A percentile compares a stretch with the other conserved stretches of the same genome.
phyloP scores from a whole-genome alignment of 1,140 invertebrate genomes.

The Himalopsyche phryganea region DNA sequence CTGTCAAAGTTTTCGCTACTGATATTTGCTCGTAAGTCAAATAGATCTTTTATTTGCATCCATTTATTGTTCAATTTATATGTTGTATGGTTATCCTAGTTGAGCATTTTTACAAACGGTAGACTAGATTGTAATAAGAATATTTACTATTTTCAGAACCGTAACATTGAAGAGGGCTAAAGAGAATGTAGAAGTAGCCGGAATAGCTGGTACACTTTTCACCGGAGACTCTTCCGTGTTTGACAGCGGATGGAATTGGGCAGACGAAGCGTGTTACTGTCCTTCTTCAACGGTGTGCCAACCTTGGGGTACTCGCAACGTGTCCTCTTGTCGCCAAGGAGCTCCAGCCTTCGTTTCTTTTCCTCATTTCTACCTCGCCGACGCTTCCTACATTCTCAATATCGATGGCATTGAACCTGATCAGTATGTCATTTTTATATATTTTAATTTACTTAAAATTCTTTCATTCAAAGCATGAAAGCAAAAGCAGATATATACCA shows the following conservation, averaged over 20 bases:
- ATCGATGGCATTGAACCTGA: constrained; percentile 52
- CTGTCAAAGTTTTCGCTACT: constrained; percentile 62
- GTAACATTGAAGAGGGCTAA: constrained; percentile 16
- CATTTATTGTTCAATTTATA: too few species aligned
- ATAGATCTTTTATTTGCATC: neutral
- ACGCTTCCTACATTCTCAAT: constrained; percentile 54
- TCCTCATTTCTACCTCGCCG: constrained; percentile 75
- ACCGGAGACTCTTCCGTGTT: constrained; percentile 20
- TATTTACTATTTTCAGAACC: constrained; percentile 21
- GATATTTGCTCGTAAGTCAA: constrained; percentile 62
- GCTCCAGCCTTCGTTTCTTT: constrained; percentile 72
- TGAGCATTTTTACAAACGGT: too few species aligned
- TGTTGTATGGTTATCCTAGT: too few species aligned
- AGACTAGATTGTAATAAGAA: too few species aligned
- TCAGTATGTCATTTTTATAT: constrained; percentile 26
- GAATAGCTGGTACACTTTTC: constrained; percentile 24
- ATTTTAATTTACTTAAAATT: neutral
- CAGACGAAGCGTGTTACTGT: constrained; percentile 52
- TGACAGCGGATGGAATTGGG: constrained; percentile 27
- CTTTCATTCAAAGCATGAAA: neutral
- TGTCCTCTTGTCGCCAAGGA: constrained; percentile 59
- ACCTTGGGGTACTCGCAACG: constrained; percentile 54
- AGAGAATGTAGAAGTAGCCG: constrained; percentile 11
- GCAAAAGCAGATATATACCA: neutral
- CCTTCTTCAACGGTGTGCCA: constrained; percentile 42